These are phyloP conservation scores for Malurus melanocephalus DNA, from an alignment of 2,113 vertebrate species.

Conservation along the genomic window DNA sequence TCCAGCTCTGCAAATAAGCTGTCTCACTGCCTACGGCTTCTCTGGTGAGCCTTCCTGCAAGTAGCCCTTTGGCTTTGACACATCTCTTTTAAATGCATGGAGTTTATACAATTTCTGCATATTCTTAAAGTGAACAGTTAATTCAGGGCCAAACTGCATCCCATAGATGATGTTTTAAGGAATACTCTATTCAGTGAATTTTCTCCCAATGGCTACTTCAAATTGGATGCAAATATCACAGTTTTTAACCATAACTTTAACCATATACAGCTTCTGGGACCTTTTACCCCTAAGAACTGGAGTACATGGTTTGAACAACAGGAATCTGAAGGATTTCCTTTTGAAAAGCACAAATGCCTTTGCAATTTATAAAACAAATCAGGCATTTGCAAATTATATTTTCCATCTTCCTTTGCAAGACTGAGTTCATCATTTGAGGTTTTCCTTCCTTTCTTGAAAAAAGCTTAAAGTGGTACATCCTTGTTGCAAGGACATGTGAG, in stretches of 20 bases:
- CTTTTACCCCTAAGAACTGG: background rate
- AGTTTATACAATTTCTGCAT: background rate
- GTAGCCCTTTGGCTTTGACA: background rate
- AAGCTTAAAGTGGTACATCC: background rate
- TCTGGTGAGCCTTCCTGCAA: background rate
- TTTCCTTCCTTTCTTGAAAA: constrained; percentile 41
- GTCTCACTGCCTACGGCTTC: background rate
- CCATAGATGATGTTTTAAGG: background rate
- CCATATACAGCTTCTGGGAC: background rate
- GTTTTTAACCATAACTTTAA: background rate
- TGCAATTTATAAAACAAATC: background rate
- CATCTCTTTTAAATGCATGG: background rate
- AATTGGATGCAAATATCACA: background rate
- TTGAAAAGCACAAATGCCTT: background rate
- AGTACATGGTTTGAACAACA: background rate
- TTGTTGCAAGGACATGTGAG: constrained; percentile 29
- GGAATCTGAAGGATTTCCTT: background rate
- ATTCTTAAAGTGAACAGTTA: background rate
- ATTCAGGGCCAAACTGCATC: background rate
- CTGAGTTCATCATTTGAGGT: background rate
- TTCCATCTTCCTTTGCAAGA: constrained; percentile 6
- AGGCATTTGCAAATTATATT: background rate
- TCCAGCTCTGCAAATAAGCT: background rate
- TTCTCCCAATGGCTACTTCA: background rate
- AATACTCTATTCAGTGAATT: background rate